Percentiles rank a stretch among this genome's conserved stretches.
Conservation (phyloP, 2,113 vertebrate genomes). For the Catharus minimus region DNA sequence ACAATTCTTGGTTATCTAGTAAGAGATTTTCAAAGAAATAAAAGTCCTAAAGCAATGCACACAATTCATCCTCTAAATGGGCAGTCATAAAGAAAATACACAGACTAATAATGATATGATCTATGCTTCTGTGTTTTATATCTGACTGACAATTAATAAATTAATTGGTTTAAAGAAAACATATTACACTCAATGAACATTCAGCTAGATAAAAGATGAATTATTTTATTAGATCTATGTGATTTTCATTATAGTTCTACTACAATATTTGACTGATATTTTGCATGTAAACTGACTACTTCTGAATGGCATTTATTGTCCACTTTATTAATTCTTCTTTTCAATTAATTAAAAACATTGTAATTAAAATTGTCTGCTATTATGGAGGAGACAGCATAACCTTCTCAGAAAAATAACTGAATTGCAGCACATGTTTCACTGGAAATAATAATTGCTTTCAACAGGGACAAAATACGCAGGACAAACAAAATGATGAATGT, state of each 20-base stretch:
- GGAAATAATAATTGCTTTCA: constrained; percentile 31
- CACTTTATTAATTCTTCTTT: not conserved
- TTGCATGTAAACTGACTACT: not conserved
- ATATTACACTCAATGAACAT: not conserved
- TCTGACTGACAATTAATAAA: not conserved
- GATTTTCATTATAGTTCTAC: not conserved
- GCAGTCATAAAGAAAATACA: not conserved
- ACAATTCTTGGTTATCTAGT: not conserved
- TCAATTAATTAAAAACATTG: not conserved
- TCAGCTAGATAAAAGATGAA: not conserved
- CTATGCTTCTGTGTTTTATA: not conserved
- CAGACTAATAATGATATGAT: not conserved
- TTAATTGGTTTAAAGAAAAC: not conserved
- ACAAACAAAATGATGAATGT: constrained; percentile 50
- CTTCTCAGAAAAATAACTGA: constrained; percentile 63
- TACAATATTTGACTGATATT: not conserved
- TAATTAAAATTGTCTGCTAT: constrained; percentile 63
- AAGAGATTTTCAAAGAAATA: not conserved
- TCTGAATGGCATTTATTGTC: not conserved
- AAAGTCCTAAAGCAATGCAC: not conserved
- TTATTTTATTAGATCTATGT: not conserved
- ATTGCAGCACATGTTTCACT: constrained; percentile 8
- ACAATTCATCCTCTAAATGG: not conserved
- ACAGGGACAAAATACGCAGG: constrained; percentile 19
- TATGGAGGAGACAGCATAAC: constrained; percentile 50